A percentile compares a stretch with the other conserved stretches of the same genome.
These are phyloP conservation scores for Drosophila vallismaia DNA, from an alignment of 2,888 invertebrate genomes.

Conservation along the genomic window DNA sequence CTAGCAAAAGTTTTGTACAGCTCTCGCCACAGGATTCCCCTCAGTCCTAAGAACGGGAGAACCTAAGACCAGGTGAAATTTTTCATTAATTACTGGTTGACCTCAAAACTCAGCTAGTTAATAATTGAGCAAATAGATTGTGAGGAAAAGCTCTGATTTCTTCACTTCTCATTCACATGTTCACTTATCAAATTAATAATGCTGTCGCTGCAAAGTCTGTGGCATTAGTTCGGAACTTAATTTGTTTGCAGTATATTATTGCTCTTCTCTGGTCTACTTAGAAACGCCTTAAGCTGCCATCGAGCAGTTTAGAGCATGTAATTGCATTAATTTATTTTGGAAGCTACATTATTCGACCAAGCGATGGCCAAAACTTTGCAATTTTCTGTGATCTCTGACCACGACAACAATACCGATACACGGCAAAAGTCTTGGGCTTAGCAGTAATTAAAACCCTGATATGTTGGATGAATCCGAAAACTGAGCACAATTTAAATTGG, in stretches of 20 bases:
- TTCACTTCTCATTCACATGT: conserved; percentile 45
- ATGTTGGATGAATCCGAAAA: conserved; percentile 22
- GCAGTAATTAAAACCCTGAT: conserved; percentile 51
- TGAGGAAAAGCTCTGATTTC: conserved; percentile 21
- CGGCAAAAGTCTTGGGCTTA: conserved; percentile 44
- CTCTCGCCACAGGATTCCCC: conserved; percentile 2
- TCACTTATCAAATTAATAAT: conserved; percentile 40
- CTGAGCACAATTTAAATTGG: conserved; percentile 15
- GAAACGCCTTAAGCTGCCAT: conserved; percentile 15
- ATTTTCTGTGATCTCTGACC: conserved; percentile 53
- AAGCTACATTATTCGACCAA: conserved; percentile 56
- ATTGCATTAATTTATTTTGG: conserved; percentile 71
- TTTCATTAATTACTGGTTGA: conserved; percentile 66
- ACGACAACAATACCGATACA: conserved; percentile 28
- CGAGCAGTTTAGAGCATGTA: conserved; percentile 52
- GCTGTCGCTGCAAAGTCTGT: conserved; percentile 26
- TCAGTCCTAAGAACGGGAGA: too few species aligned
- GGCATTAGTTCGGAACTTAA: conserved; percentile 19
- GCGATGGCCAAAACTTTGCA: conserved; percentile 57
- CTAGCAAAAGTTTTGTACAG: conserved; percentile 51
- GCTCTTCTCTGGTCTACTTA: conserved; percentile 1
- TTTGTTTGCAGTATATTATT: conserved; percentile 19
- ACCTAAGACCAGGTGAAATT: conserved; percentile 7
- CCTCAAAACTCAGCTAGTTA: conserved; percentile 55
- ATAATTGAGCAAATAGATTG: conserved; percentile 63